A percentile compares a stretch with the other conserved stretches of the same genome.
phyloP scores from a whole-genome alignment of 1,140 invertebrate genomes.

The Drosophila sturtevanti region DNA sequence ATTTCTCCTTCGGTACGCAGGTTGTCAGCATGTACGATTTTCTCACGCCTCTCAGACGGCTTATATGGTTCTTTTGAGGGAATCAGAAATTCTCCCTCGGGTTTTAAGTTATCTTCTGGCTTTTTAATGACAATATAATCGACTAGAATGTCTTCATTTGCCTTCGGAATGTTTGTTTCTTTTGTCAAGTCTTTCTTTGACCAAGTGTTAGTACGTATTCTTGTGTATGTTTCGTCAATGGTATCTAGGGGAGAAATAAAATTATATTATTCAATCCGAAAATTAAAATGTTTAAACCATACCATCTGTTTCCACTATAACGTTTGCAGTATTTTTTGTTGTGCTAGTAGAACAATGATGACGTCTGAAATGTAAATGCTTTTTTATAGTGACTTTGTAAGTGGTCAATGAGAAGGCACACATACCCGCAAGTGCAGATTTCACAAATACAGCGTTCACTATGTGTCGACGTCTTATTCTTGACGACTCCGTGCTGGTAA shows the following conservation, averaged over 20 bases:
- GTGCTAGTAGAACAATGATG: constrained; percentile 75
- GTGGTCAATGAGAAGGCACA: too few relatives aligned
- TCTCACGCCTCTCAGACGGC: constrained; percentile 59
- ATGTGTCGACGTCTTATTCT: constrained; percentile 83
- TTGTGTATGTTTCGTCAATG: constrained; percentile 85
- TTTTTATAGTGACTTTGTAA: neutral
- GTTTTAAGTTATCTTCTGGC: constrained; percentile 87
- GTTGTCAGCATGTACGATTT: constrained; percentile 83
- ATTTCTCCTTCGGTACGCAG: constrained; percentile 84
- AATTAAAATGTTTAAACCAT: constrained; percentile 6
- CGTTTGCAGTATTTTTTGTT: constrained; percentile 60
- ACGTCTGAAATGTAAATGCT: constrained; percentile 37
- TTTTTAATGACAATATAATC: constrained; percentile 83
- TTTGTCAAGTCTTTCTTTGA: constrained; percentile 90
- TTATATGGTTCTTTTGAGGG: constrained; percentile 83
- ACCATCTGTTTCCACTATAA: constrained; percentile 60
- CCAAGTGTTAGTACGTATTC: constrained; percentile 91
- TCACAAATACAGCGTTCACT: constrained; percentile 95
- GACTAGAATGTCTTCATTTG: constrained; percentile 65
- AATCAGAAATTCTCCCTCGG: constrained; percentile 84
- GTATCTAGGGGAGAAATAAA: constrained; percentile 33
- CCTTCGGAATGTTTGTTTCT: constrained; percentile 87
- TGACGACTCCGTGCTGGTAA: constrained; percentile 77
- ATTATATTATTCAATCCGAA: neutral
- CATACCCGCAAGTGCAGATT: constrained; percentile 95